Evolutionary conservation across 2,888 invertebrate genomes (phyloP), one percentile per base, ranked within the genome.

Genomic region (Holacanthella duospinosa): DNA sequence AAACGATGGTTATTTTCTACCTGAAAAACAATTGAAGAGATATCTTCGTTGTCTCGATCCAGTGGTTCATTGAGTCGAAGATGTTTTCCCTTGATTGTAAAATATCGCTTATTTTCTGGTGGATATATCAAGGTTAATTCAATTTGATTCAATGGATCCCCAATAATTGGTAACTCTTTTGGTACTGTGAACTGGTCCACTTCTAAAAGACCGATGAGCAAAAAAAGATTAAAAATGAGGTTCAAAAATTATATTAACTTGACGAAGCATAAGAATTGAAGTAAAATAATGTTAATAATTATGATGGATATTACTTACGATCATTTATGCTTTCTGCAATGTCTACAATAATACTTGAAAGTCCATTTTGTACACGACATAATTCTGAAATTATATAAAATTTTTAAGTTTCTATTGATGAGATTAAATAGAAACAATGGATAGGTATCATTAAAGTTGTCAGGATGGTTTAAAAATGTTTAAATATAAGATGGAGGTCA

Each of bases 1-100:
- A n/a, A n/a, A n/a, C n/a, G n/a, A n/a, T n/a, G n/a, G n/a, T n/a
- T n/a, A n/a, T n/a, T n/a, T n/a, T n/a, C n/a, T n/a, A 90, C 89
- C 85, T 91, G 89, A 76, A 92, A 90, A 29, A 90, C 88, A 78
- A 90, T 86, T 79, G 91, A 90, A 62, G 90, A 90, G 63, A 90
- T 80, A 76, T 89, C 89, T 74, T 89, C 87, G 62, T 84, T 86
- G 78, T 93, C 92, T 74, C 92, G 83, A 77, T 93, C 92, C 59
- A 93, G 79, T 0, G 92, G 90, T 71, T 86, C 82, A 61, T 89
- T 78, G 60, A 93, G 81, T 75, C 87, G 86, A 59, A 93, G 78
- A 65, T 85, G 84, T 77, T 92, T 93, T 53, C 89, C 91, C 75
- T 88, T 86, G 36, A 93, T 81, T 73, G 85, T 83, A 77, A 93